phyloP scores from a whole-genome alignment of 2,888 invertebrate genomes.

The Acronicta psi region DNA sequence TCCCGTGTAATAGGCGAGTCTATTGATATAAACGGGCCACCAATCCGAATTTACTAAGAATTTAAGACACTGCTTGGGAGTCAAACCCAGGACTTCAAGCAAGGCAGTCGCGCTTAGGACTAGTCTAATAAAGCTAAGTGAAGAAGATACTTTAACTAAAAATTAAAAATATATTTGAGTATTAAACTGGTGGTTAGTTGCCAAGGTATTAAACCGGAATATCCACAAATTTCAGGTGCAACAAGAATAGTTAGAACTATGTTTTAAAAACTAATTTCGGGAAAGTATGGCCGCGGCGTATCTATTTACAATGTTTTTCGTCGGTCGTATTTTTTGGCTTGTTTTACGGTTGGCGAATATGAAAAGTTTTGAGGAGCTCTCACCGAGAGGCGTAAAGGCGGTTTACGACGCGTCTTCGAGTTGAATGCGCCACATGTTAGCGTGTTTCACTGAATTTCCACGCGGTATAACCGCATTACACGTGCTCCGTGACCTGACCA shows the following conservation, averaged over 20 bases:
- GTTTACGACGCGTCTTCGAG: slow-evolving; percentile 88
- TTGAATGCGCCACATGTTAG: slow-evolving; percentile 85
- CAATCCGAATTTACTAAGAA: too few species aligned
- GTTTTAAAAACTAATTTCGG: slow-evolving; percentile 85
- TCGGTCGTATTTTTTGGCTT: slow-evolving; percentile 87
- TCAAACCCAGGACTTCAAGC: too few species aligned
- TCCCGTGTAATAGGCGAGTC: too few species aligned
- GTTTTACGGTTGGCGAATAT: slow-evolving; percentile 87
- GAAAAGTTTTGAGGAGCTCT: slow-evolving; percentile 87
- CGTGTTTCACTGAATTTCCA: slow-evolving; percentile 79
- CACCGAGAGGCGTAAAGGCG: slow-evolving; percentile 85
- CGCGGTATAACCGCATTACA: slow-evolving; percentile 83
- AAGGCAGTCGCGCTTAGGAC: too few species aligned
- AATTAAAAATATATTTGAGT: slow-evolving; percentile 21
- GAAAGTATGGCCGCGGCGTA: slow-evolving; percentile 72
- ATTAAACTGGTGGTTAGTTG: slow-evolving; percentile 15
- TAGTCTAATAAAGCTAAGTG: too few species aligned
- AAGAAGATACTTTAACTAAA: slow-evolving; percentile 20
- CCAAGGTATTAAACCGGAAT: slow-evolving; percentile 51
- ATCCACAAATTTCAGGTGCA: slow-evolving; percentile 76
- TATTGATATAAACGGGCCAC: too few species aligned
- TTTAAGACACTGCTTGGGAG: too few species aligned
- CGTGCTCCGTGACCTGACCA: slow-evolving; percentile 84
- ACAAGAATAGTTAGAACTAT: slow-evolving; percentile 81
- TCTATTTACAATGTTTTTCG: slow-evolving; percentile 88